These are phyloP conservation scores for Clusia tigrina DNA, from an alignment of 2,888 invertebrate species.

Conservation along the genomic window DNA sequence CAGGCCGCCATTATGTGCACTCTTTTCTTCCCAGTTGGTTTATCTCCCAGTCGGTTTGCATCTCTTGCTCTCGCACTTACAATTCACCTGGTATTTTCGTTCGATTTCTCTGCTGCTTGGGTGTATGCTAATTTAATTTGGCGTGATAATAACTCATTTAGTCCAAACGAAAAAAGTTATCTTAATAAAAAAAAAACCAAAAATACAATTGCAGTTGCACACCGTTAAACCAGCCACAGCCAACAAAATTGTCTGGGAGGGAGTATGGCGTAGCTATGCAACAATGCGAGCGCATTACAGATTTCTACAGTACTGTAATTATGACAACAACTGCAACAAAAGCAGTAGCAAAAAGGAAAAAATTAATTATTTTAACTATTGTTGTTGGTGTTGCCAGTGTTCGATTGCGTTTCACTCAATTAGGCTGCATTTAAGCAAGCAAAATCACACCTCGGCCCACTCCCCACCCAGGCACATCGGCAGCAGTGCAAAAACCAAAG, in stretches of 20 bases:
- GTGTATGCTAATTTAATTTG: slow-evolving; percentile 46
- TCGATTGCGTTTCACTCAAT: slow-evolving; percentile 50
- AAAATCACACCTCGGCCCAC: slow-evolving; percentile 3
- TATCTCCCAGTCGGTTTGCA: not conserved
- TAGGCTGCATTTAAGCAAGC: slow-evolving; percentile 44
- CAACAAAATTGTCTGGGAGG: slow-evolving; percentile 10
- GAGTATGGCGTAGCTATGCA: no score
- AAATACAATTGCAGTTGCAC: slow-evolving; percentile 16
- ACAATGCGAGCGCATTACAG: no score
- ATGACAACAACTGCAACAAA: not conserved
- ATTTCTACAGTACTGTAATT: not conserved
- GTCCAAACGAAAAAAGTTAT: slow-evolving; percentile 45
- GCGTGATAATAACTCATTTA: slow-evolving; percentile 63
- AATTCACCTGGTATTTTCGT: no score
- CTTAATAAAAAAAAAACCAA: slow-evolving; percentile 6
- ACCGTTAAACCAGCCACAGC: not conserved
- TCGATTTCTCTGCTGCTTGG: slow-evolving; percentile 8
- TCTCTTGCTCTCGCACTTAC: slow-evolving; percentile 1
- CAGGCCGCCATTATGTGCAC: no score
- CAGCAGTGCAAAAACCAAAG: not conserved
- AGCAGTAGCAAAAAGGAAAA: not conserved
- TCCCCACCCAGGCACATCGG: not conserved
- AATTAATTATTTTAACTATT: slow-evolving; percentile 7
- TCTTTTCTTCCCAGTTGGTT: no score
- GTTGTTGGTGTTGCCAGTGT: slow-evolving; percentile 10